Conservation (phyloP, 2,113 vertebrate genomes). For the Daboia siamensis region DNA sequence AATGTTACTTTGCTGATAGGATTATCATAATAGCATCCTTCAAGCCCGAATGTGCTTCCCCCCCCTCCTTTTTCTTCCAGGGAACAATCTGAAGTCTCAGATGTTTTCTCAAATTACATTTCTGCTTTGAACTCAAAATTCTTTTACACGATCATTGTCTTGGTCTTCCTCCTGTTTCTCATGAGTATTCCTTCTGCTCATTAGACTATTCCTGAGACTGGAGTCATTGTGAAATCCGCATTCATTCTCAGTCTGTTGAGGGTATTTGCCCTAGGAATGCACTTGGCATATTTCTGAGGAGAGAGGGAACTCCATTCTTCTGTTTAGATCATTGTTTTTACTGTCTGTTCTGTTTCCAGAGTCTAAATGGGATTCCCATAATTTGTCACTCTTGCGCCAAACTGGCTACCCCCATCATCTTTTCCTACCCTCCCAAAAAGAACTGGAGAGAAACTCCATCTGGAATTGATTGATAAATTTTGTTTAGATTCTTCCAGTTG, state of each 20-base stretch:
- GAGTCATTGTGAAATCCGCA: neutral
- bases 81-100: neutral
- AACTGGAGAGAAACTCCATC: neutral
- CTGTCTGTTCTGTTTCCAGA: slow-evolving; percentile 2
- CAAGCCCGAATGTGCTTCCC: neutral
- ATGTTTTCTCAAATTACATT: neutral
- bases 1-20: neutral
- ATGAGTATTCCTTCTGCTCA: neutral
- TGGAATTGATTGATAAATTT: neutral
- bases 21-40: neutral
- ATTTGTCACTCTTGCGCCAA: neutral
- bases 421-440: neutral
- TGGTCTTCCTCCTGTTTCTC: neutral
- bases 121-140: neutral
- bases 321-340: neutral
- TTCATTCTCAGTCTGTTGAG: neutral
- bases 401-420: slow-evolving; percentile 25
- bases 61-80: neutral
- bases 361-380: slow-evolving; percentile 16
- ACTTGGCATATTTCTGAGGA: neutral
- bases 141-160: neutral
- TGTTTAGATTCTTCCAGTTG: neutral
- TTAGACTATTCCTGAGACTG: neutral
- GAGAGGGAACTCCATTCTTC: neutral
- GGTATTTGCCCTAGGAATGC: neutral